phyloP scores from a whole-genome alignment of 1,140 invertebrate species.

The Andrena cerasifolii region DNA sequence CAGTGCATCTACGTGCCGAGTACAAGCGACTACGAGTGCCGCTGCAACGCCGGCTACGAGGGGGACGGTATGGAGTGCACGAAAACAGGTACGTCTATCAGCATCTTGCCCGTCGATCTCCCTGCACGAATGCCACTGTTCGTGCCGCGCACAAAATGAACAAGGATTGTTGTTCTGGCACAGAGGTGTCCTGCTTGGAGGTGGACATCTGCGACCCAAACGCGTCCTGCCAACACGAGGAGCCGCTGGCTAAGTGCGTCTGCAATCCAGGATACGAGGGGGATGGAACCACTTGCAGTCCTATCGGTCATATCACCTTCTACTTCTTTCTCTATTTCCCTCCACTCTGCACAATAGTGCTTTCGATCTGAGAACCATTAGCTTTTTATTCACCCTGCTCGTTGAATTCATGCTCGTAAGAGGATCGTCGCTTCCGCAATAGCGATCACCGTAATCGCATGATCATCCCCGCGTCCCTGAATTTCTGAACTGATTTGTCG shows the following conservation, averaged over 20 bases:
- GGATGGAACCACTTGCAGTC: conserved; percentile 88
- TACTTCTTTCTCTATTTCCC: conserved; percentile 30
- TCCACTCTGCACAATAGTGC: background rate
- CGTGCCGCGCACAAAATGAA: background rate
- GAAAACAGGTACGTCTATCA: conserved; percentile 74
- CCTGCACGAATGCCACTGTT: background rate
- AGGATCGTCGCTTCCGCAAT: background rate
- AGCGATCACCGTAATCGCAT: background rate
- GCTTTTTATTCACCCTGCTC: background rate
- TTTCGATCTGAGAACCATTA: background rate
- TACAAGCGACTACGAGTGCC: conserved; percentile 86
- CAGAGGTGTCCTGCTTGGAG: conserved; percentile 86
- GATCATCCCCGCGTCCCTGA: background rate
- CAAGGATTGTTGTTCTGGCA: conserved; percentile 68
- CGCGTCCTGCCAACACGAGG: conserved; percentile 88
- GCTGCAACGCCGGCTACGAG: conserved; percentile 90
- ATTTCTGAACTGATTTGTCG: too few species aligned
- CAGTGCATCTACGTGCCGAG: conserved; percentile 87
- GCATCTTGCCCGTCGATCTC: too few species aligned
- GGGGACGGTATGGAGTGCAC: conserved; percentile 91
- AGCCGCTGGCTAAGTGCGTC: conserved; percentile 86
- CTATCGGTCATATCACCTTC: conserved; percentile 81
- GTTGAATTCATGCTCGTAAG: background rate
- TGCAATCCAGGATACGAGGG: conserved; percentile 91
- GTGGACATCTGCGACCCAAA: conserved; percentile 89